These are phyloP conservation scores for Hipparchia semele DNA, from an alignment of 2,888 invertebrate species.

Conservation along the genomic window DNA sequence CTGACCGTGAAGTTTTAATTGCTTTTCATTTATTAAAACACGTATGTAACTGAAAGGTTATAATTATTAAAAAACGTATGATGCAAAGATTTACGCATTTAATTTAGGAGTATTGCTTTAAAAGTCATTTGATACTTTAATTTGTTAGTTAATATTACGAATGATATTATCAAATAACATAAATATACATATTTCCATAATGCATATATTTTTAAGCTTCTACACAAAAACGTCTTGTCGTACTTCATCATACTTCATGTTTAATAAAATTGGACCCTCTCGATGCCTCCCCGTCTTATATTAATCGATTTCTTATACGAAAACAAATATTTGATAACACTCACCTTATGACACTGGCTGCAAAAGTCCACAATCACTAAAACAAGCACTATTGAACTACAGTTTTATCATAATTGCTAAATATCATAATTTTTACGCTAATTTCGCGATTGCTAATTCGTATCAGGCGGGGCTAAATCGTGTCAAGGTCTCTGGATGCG, in stretches of 20 bases:
- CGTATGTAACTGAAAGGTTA: too few species aligned
- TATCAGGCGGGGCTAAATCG: conserved; percentile 69
- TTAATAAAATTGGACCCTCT: background rate
- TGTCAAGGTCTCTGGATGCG: conserved; percentile 66
- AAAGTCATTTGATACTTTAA: too few species aligned
- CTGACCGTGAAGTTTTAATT: conserved; percentile 10
- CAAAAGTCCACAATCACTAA: conserved; percentile 51
- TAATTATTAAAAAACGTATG: background rate
- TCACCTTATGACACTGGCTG: conserved; percentile 53
- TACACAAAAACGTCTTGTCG: background rate
- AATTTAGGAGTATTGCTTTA: background rate
- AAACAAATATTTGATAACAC: conserved; percentile 39
- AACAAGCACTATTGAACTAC: conserved; percentile 49
- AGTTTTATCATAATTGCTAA: conserved; percentile 33
- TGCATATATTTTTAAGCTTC: background rate
- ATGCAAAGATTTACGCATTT: background rate
- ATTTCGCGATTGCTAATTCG: conserved; percentile 41
- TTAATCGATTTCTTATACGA: conserved; percentile 25
- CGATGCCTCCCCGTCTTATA: conserved; percentile 2
- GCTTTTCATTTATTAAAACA: background rate
- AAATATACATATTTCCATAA: background rate
- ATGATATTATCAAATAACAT: background rate
- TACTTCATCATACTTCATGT: background rate
- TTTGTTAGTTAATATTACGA: background rate
- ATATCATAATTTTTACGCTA: conserved; percentile 30